phyloP scores from a whole-genome alignment of 2,797 vertebrate genomes.

The Helarctos malayanus region DNA sequence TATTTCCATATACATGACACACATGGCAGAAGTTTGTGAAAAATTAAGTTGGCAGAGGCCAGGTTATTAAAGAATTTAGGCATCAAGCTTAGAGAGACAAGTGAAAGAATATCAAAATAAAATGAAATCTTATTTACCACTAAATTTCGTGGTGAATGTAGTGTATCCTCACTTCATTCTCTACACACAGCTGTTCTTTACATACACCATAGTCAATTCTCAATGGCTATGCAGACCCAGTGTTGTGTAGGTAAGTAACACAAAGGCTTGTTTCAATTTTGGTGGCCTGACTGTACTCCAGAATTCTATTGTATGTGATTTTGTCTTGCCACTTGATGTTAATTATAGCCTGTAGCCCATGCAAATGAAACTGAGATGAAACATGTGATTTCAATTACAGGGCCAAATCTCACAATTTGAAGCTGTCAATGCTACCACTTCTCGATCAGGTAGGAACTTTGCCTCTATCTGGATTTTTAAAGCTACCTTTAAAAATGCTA shows the following conservation, averaged over 20 bases:
- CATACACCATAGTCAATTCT: neutral
- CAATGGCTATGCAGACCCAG: fast-evolving
- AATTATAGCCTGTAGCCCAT: slow-evolving; percentile 78
- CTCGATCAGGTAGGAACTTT: slow-evolving; percentile 26
- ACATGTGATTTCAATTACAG: slow-evolving; percentile 79
- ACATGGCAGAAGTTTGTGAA: neutral
- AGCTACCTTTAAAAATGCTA: slow-evolving; percentile 36
- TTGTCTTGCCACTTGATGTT: slow-evolving; percentile 77
- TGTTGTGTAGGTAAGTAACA: slow-evolving; percentile 37
- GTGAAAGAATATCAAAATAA: neutral
- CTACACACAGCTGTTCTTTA: neutral
- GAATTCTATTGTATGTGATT: slow-evolving; percentile 72
- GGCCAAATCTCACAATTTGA: slow-evolving; percentile 60
- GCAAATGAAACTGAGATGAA: slow-evolving; percentile 79
- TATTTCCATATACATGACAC: neutral
- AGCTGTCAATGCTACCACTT: slow-evolving; percentile 56
- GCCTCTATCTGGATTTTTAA: slow-evolving; percentile 32
- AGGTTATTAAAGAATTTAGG: neutral
- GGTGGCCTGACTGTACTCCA: slow-evolving; percentile 34
- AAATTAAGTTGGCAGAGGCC: neutral
- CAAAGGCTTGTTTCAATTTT: slow-evolving; percentile 71
- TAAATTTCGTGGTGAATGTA: neutral
- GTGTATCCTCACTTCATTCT: neutral
- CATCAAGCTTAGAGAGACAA: neutral
- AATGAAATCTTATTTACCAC: neutral